phyloP scores from a whole-genome alignment of 2,797 vertebrate species.

The Gymnopithys bicolor region DNA sequence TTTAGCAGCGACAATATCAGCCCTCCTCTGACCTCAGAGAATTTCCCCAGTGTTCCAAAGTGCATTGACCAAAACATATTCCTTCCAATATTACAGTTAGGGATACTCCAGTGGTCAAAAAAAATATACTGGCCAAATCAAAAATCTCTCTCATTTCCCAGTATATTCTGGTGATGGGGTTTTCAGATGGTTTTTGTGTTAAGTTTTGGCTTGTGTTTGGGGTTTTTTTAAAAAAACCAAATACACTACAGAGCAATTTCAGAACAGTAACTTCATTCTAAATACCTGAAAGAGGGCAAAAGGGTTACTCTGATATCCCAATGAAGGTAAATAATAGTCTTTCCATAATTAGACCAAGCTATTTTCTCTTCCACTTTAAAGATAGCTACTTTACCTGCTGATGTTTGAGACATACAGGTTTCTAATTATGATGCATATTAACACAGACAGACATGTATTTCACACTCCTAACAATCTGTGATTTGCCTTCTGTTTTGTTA shows the following conservation, averaged over 20 bases:
- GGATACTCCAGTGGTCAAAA: neutral
- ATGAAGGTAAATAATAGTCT: neutral
- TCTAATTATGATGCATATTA: neutral
- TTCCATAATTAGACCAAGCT: neutral
- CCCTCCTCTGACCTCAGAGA: neutral
- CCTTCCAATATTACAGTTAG: neutral
- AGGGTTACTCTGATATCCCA: neutral
- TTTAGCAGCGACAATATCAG: neutral
- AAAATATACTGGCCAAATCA: neutral
- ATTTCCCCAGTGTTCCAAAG: neutral
- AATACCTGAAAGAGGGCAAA: neutral
- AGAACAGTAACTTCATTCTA: neutral
- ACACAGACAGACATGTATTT: neutral
- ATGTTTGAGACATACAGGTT: neutral
- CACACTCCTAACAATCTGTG: neutral
- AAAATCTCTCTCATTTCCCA: neutral
- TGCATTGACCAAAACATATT: neutral
- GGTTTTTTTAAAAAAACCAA: neutral
- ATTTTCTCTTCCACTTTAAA: neutral
- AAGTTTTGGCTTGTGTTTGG: neutral
- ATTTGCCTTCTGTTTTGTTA: neutral
- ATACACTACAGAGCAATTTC: neutral
- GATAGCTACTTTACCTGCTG: neutral
- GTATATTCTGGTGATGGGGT: rapidly evolving
- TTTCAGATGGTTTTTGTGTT: neutral